Evolutionary conservation across 2,113 vertebrate genomes (phyloP).

Genomic region (Pachycephala philippinensis): DNA sequence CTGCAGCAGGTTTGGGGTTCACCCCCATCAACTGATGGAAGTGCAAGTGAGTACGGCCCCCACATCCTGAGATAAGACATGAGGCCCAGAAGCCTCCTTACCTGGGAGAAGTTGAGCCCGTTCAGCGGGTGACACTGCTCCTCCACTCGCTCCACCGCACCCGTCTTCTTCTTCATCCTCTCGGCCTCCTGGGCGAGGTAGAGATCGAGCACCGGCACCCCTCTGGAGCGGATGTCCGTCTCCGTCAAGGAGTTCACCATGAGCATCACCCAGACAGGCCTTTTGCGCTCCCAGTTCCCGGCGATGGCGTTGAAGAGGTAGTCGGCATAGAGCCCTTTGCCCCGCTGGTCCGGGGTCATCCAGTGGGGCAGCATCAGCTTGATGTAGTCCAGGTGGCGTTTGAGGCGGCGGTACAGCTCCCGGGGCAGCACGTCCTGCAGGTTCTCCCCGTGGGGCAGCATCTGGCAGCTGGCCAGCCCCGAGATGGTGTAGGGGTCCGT

Average conservation of each 20-base stretch:
- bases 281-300: constrained; percentile 97
- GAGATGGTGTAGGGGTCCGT: constrained; percentile 94
- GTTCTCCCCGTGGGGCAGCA: constrained; percentile 92
- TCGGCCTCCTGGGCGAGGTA: constrained; percentile 95
- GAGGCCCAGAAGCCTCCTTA: constrained; percentile 52
- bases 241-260: constrained; percentile 98
- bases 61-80: not conserved
- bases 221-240: constrained; percentile 90
- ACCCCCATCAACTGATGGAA: not conserved
- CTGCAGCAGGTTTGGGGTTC: not conserved
- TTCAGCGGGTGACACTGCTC: constrained; percentile 97
- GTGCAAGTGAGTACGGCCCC: rapidly evolving
- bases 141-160: constrained; percentile 92
- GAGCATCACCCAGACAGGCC: constrained; percentile 98
- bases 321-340: constrained; percentile 91
- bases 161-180: constrained; percentile 87
- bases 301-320: constrained; percentile 97
- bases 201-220: constrained; percentile 91
- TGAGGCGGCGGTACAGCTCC: constrained; percentile 93
- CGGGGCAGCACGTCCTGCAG: constrained; percentile 90
- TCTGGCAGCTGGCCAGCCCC: constrained; percentile 92
- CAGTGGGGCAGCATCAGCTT: constrained; percentile 96
- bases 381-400: constrained; percentile 96
- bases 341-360: constrained; percentile 94
- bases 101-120: constrained; percentile 97